Conservation (phyloP, 1,140 invertebrate species). For the Gonioctena quinquepunctata region DNA sequence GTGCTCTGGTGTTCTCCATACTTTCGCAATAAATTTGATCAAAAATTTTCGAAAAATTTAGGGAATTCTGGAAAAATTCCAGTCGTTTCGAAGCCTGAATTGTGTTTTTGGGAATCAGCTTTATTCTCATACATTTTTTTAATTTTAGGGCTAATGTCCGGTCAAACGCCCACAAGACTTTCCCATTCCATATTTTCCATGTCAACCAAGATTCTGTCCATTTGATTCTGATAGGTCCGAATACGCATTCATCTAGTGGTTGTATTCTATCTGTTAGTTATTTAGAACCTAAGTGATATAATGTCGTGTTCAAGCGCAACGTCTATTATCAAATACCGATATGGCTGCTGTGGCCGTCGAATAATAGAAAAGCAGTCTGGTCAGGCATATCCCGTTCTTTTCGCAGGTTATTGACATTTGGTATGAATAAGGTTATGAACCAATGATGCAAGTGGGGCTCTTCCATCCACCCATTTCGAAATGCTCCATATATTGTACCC, state of each 20-base stretch:
- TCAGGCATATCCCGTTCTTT: conserved; percentile 10
- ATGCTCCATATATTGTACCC: conserved; percentile 45
- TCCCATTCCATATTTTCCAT: too few species aligned
- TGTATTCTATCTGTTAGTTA: conserved; percentile 20
- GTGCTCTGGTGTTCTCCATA: background rate
- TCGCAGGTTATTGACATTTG: conserved; percentile 16
- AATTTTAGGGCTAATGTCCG: too few species aligned
- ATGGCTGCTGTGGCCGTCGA: too few species aligned
- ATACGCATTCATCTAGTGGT: conserved; percentile 28
- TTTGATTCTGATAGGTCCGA: conserved; percentile 24
- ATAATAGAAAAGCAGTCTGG: background rate
- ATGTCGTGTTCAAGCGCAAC: background rate
- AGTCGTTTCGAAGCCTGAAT: background rate
- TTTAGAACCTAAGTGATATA: conserved; percentile 19
- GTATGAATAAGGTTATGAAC: conserved; percentile 21
- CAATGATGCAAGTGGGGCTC: conserved; percentile 32
- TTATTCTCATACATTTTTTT: too few species aligned
- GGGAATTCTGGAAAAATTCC: background rate
- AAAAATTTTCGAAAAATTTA: background rate
- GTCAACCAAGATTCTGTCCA: conserved; percentile 15
- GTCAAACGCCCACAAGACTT: too few species aligned
- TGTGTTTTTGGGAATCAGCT: background rate
- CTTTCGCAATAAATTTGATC: background rate
- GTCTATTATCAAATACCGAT: background rate
- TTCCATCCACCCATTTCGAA: conserved; percentile 47